A percentile compares a stretch with the other conserved stretches of the same genome.
phyloP scores from a whole-genome alignment of 2,888 invertebrate species.

The Autographa gamma region DNA sequence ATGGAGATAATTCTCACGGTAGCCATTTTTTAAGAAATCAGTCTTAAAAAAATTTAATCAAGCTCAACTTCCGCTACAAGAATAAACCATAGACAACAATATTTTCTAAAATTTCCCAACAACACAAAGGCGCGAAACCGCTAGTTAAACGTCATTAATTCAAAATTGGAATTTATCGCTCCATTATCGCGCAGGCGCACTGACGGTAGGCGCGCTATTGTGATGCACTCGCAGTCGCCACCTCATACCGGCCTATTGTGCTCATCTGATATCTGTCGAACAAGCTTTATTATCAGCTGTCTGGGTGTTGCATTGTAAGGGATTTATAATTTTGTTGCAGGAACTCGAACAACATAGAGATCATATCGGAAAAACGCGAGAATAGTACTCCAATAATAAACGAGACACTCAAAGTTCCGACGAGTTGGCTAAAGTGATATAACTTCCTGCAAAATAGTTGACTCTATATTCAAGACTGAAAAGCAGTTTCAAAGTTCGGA shows the following conservation, averaged over 20 bases:
- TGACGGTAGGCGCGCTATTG: constrained; percentile 65
- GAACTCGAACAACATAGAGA: constrained; percentile 1
- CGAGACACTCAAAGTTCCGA: too few relatives aligned
- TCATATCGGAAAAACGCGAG: background rate
- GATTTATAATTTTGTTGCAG: constrained; percentile 17
- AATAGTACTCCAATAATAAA: background rate
- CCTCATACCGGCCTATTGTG: constrained; percentile 74
- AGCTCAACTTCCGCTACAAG: background rate
- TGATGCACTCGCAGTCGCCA: constrained; percentile 67
- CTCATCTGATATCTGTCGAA: constrained; percentile 59
- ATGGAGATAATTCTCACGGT: background rate
- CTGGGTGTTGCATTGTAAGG: constrained; percentile 19
- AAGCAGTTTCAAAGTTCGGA: too few relatives aligned
- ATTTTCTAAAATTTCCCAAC: constrained; percentile 40
- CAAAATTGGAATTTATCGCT: constrained; percentile 76
- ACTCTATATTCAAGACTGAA: too few relatives aligned
- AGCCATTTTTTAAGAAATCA: background rate
- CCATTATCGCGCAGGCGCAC: constrained; percentile 68
- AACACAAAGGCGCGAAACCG: constrained; percentile 50
- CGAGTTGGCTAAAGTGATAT: too few relatives aligned
- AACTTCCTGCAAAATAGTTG: too few relatives aligned
- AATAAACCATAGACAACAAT: constrained; percentile 27
- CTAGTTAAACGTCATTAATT: constrained; percentile 69
- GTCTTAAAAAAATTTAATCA: background rate
- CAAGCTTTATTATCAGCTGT: constrained; percentile 47